These are phyloP conservation scores for Stenotaenia linearis DNA, from an alignment of 2,888 invertebrate genomes.

Conservation along the genomic window DNA sequence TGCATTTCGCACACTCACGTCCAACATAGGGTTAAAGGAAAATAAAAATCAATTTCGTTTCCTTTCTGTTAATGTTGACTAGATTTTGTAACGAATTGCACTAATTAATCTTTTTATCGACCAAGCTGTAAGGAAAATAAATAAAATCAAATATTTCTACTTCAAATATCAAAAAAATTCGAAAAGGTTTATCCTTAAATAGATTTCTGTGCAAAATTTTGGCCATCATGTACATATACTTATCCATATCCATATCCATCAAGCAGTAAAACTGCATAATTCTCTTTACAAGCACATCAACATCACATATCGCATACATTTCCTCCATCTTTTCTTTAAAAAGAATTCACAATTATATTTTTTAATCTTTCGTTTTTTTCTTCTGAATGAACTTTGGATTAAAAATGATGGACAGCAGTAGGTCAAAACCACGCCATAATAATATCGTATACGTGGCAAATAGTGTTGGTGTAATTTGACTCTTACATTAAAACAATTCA, in stretches of 20 bases:
- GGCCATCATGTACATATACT: background rate
- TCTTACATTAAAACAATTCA: background rate
- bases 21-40: background rate
- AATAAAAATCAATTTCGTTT: background rate
- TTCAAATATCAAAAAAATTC: background rate
- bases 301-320: background rate
- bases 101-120: no score
- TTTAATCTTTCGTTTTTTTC: background rate
- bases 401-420: background rate
- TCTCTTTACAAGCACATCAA: background rate
- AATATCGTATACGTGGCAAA: background rate
- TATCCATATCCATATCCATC: background rate
- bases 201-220: background rate
- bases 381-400: background rate
- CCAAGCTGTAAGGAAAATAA: background rate
- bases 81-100: background rate
- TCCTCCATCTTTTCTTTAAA: background rate
- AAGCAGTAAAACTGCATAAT: background rate
- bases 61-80: background rate
- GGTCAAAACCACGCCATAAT: background rate
- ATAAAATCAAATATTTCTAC: background rate
- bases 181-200: background rate
- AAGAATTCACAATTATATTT: background rate
- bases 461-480: background rate
- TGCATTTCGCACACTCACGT: background rate